These are phyloP conservation scores for Halichoerus grypus DNA, from an alignment of 2,113 vertebrate genomes.

Conservation along the genomic window DNA sequence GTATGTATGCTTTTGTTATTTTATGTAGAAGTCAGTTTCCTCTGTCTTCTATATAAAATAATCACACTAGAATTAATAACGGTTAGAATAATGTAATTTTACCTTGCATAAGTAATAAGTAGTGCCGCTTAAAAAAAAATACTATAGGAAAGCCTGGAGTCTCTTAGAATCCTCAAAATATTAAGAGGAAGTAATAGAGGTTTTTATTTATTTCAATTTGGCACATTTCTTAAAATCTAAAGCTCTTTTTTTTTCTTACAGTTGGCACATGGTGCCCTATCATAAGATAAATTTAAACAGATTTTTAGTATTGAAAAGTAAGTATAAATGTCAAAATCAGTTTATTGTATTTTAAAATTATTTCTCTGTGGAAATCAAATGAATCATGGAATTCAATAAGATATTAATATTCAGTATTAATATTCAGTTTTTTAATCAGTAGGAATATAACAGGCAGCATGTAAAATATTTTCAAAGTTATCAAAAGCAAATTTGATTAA, in stretches of 20 bases:
- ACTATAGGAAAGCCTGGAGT: neutral
- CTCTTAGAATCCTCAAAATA: neutral
- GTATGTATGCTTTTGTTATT: neutral
- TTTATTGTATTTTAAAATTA: slow-evolving; percentile 76
- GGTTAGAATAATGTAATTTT: neutral
- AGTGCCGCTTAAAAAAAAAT: neutral
- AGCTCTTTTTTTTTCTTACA: slow-evolving; percentile 27
- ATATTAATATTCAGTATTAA: neutral
- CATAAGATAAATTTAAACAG: slow-evolving; percentile 51
- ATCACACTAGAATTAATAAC: neutral
- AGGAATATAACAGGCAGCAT: neutral
- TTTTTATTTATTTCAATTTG: neutral
- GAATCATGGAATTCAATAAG: slow-evolving; percentile 70
- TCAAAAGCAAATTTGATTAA: slow-evolving; percentile 25
- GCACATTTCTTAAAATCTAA: neutral
- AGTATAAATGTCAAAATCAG: slow-evolving; percentile 40
- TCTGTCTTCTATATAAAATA: neutral
- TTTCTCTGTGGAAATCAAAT: slow-evolving; percentile 69
- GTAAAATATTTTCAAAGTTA: slow-evolving; percentile 30
- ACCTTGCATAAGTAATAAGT: neutral
- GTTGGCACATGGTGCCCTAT: neutral
- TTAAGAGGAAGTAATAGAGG: neutral
- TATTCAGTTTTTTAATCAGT: neutral
- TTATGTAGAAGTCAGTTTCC: neutral
- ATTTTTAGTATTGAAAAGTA: slow-evolving; percentile 66